These are phyloP conservation scores for Gymnobelideus leadbeateri DNA, from an alignment of 2,113 vertebrate species.

Conservation along the genomic window DNA sequence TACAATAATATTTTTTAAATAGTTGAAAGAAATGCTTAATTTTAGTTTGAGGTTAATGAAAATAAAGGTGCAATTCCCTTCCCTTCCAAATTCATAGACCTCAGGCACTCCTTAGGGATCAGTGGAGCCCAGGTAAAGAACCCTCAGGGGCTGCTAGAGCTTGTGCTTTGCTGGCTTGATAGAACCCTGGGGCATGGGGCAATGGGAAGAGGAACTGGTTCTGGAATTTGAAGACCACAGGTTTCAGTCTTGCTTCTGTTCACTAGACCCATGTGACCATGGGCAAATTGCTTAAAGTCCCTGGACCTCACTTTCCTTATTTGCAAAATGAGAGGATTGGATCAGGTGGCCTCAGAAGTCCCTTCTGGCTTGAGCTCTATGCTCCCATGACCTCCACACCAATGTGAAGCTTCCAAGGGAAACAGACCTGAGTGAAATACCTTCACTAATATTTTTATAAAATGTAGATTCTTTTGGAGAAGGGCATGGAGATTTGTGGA, in stretches of 20 bases:
- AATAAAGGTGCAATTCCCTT: background rate
- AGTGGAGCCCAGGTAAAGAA: background rate
- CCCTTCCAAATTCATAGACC: background rate
- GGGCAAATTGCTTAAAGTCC: background rate
- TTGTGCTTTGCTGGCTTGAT: background rate
- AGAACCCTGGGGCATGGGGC: background rate
- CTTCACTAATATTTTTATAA: background rate
- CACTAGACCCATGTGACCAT: background rate
- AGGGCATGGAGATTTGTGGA: background rate
- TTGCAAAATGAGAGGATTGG: background rate
- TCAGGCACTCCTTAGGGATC: background rate
- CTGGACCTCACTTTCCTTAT: background rate
- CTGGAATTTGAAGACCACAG: background rate
- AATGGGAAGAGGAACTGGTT: background rate
- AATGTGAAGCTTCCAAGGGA: background rate
- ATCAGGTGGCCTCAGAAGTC: background rate
- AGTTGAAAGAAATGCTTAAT: background rate
- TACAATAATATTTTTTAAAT: background rate
- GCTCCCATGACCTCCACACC: background rate
- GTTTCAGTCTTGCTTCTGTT: background rate
- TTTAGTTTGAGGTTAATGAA: background rate
- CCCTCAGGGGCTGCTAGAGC: background rate
- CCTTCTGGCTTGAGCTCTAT: background rate
- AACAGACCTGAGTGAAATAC: background rate
- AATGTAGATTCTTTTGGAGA: background rate